Evolutionary conservation across 1,140 invertebrate genomes (phyloP), one percentile per base, ranked within the genome.

Genomic region (Drosophila elegans): DNA sequence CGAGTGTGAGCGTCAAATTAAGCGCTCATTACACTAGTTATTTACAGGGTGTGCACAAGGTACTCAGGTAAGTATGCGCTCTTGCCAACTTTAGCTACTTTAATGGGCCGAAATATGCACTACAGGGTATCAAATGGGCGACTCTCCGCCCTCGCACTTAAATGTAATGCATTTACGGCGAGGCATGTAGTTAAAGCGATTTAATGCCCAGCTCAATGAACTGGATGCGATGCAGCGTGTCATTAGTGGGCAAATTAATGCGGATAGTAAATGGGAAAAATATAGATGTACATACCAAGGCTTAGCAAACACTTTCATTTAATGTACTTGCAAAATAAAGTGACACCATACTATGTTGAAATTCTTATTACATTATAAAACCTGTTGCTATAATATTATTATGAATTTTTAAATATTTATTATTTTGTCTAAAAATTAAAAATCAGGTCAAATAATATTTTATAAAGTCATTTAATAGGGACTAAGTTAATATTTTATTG

Each of bases 111-210:
- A 4, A 2, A 36, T 13, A 3, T 21, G 2, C 5, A 25, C 5
- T 29, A 3, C 9, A 46, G 46, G 46, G 46, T 38, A 38, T 21
- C 6, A 3, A 0, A 10, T 7, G 13, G 0, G 6, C 49, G 27
- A 54, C 4, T 4, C 34, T 1, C 29, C 16, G 12, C 2, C 12
- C 7, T 6, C 6, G 7, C 3, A 6, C 4, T 4, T 45, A 41
- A 74, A 39, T 48, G 49, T 44, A 60, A 63, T 83, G 79, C 68
- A 83, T 55, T 78, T 52, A 46, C 25, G 44, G 36, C 25, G 25
- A 12, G 39, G 61, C 27, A 60, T 60, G 54, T 78, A 69, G 69
- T 74, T 82, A 82, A 77, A 55, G 27, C 29, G 36, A 71, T 44
- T 68, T 68, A 32, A 66, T 52, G 29, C n/a, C 9, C 16, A 48